Base-by-base conservation (phyloP, 2,113 vertebrate species). In the Glaucomys volans region DNA sequence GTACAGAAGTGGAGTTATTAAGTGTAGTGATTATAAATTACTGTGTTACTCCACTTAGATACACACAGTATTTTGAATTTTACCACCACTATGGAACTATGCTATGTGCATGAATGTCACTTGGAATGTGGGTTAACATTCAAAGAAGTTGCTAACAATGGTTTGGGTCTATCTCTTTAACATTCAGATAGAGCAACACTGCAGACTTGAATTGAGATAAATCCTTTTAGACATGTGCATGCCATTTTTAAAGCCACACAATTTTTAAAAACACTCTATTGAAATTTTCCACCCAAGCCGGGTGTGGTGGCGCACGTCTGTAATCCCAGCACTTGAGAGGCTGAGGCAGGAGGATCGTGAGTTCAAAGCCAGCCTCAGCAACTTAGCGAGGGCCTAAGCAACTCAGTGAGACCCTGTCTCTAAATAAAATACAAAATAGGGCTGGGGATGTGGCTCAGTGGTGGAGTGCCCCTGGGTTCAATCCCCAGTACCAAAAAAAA, bases 251-350 rank as follows among this genome's bases (percentile, higher is more conserved):
- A 71, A 76, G 71, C 72, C 71, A 88, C 24, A 50, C 10, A 71
- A 5, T 24, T 37, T 77, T 93, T 16, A 69, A 75, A 96, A 88
- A 87, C 88, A 18, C 71, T 77, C 4, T 94, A 85, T 59, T 94
- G 95, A 95, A 95, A 83, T 62, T 97, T n/a, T n/a, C n/a, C n/a
- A n/a, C n/a, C n/a, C n/a, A n/a, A n/a, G n/a, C n/a, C n/a, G n/a
- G n/a, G n/a, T n/a, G n/a, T n/a, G n/a, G n/a, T n/a, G n/a, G n/a
- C n/a, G n/a, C n/a, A n/a, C n/a, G n/a, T n/a, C n/a, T n/a, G n/a
- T n/a, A n/a, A n/a, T n/a, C n/a, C n/a, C n/a, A n/a, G n/a, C n/a
- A n/a, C n/a, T n/a, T n/a, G n/a, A n/a, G n/a, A n/a, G n/a, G n/a
- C n/a, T n/a, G n/a, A n/a, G n/a, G n/a, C n/a, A n/a, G n/a, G n/a